These are phyloP conservation scores for Hypena proboscidalis DNA, from an alignment of 2,888 invertebrate genomes.

Conservation along the genomic window DNA sequence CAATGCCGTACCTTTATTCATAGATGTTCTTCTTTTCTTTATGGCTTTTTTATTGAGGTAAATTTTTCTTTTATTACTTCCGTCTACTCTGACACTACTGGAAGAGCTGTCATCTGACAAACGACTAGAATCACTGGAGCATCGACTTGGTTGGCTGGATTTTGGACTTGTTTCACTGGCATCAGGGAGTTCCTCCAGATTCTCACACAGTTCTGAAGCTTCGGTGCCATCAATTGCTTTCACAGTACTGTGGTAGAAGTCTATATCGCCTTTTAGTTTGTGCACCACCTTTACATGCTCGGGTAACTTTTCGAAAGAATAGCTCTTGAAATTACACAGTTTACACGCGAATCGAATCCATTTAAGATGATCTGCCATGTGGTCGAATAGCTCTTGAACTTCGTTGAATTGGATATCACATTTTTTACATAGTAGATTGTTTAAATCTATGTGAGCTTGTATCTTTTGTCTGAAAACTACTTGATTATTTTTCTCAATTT, in stretches of 20 bases:
- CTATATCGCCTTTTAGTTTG: slow-evolving; percentile 83
- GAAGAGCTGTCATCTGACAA: slow-evolving; percentile 78
- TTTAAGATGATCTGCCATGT: slow-evolving; percentile 88
- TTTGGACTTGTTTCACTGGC: slow-evolving; percentile 61
- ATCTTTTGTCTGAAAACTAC: slow-evolving; percentile 68
- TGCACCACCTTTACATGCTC: slow-evolving; percentile 88
- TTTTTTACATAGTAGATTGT: slow-evolving; percentile 77
- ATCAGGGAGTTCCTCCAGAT: slow-evolving; percentile 56
- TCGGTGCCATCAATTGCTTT: slow-evolving; percentile 74
- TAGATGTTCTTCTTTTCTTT: slow-evolving; percentile 61
- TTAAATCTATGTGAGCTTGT: slow-evolving; percentile 67
- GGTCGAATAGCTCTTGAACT: slow-evolving; percentile 82
- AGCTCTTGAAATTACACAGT: slow-evolving; percentile 89
- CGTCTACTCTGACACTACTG: slow-evolving; percentile 63
- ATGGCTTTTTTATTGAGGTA: slow-evolving; percentile 49
- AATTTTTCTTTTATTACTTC: slow-evolving; percentile 67
- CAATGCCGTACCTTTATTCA: slow-evolving; percentile 52
- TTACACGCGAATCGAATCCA: slow-evolving; percentile 92
- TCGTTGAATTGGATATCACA: slow-evolving; percentile 81
- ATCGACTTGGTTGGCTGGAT: slow-evolving; percentile 72
- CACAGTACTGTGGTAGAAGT: slow-evolving; percentile 79
- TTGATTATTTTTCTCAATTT: slow-evolving; percentile 72
- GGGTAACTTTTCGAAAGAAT: slow-evolving; percentile 87
- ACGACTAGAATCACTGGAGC: slow-evolving; percentile 77
- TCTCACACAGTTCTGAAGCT: slow-evolving; percentile 65